A percentile compares a stretch with the other conserved stretches of the same genome.
Evolutionary conservation across 1,140 invertebrate genomes (phyloP).

Genomic region (Dendroctonus ponderosae): DNA sequence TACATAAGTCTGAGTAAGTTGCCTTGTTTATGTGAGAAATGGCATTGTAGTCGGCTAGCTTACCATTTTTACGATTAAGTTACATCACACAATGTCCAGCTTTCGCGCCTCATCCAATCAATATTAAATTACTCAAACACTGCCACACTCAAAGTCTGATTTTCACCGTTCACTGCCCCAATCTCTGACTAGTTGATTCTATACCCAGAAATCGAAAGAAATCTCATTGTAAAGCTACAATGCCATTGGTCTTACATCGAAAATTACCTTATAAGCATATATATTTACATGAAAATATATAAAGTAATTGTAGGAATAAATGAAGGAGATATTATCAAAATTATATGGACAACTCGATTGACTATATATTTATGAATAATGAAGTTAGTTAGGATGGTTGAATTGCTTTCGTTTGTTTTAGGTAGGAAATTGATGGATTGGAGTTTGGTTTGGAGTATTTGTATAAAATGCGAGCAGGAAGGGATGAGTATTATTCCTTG

Average conservation of each 20-base stretch:
- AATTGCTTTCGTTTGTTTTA: no score
- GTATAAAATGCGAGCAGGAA: no score
- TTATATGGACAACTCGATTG: slow-evolving; percentile 25
- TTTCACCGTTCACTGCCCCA: not conserved
- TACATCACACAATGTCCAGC: slow-evolving; percentile 1
- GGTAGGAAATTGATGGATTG: no score
- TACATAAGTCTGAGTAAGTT: slow-evolving; percentile 48
- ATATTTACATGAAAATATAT: slow-evolving; percentile 32
- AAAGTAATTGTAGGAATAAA: slow-evolving; percentile 13
- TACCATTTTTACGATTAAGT: not conserved
- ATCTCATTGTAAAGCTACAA: slow-evolving; percentile 13
- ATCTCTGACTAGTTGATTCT: slow-evolving; percentile 4
- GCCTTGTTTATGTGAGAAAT: slow-evolving; percentile 41
- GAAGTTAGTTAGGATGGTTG: no score
- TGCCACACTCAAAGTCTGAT: slow-evolving; percentile 3
- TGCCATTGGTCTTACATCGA: slow-evolving; percentile 31
- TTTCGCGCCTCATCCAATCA: not conserved
- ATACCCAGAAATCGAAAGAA: not conserved
- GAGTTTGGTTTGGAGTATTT: no score
- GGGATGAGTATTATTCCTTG: no score
- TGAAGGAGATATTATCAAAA: slow-evolving; percentile 23
- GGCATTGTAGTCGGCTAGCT: slow-evolving; percentile 21
- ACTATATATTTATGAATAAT: no score
- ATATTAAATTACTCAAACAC: not conserved
- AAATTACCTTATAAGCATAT: slow-evolving; percentile 27